These are phyloP conservation scores for Troides aeacus DNA, from an alignment of 2,888 invertebrate genomes.

Conservation along the genomic window DNA sequence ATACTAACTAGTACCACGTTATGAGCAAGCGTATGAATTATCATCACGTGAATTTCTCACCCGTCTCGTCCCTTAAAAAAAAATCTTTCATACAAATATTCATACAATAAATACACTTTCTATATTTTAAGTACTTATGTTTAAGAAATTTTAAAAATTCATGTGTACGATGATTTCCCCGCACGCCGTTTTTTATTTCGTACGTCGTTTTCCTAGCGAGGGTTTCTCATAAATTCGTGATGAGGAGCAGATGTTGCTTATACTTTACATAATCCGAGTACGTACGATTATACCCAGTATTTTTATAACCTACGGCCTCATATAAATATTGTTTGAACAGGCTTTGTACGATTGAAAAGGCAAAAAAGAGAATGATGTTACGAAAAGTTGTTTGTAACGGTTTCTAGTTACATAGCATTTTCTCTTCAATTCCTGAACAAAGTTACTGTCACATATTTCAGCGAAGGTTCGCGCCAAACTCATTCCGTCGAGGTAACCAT, in stretches of 20 bases:
- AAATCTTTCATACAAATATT: neutral
- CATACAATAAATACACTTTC: neutral
- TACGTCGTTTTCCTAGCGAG: neutral
- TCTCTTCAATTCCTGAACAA: conserved; percentile 1
- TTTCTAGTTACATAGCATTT: neutral
- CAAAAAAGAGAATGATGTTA: neutral
- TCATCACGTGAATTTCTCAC: too few relatives aligned
- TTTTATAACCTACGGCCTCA: neutral
- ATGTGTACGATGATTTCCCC: neutral
- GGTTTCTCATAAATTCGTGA: conserved; percentile 7
- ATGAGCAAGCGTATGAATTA: too few relatives aligned
- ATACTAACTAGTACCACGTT: too few relatives aligned
- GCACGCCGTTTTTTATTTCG: neutral
- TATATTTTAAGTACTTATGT: neutral
- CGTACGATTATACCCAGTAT: neutral
- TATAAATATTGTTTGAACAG: neutral
- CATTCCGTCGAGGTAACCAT: conserved; percentile 9
- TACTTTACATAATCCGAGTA: neutral
- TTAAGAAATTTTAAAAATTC: neutral
- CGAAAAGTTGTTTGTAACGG: neutral
- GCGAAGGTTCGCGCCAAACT: conserved; percentile 6
- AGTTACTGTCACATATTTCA: conserved; percentile 8
- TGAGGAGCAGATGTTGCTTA: conserved; percentile 17
- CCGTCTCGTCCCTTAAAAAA: too few relatives aligned
- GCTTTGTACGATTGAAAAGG: neutral